Evolutionary conservation across 2,113 vertebrate genomes (phyloP).

Genomic region (Epinephelus lanceolatus): DNA sequence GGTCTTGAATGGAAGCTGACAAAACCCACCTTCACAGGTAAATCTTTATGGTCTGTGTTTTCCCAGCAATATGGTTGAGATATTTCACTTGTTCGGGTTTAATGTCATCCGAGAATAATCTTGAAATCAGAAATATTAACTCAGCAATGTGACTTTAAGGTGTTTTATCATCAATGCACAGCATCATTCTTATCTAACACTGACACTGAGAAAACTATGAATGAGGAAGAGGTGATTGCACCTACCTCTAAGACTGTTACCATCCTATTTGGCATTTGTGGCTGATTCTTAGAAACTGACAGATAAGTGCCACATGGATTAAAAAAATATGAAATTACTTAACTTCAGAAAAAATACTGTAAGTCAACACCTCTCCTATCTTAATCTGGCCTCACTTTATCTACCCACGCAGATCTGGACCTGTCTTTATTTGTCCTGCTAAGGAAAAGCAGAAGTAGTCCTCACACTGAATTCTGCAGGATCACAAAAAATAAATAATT

Average conservation of each 20-base stretch:
- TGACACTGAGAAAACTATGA: too few species aligned
- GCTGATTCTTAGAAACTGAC: background rate
- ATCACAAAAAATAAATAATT: background rate
- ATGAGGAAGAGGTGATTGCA: background rate
- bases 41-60: background rate
- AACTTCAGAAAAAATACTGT: background rate
- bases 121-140: background rate
- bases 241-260: background rate
- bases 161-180: slow-evolving; percentile 7
- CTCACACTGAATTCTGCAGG: background rate
- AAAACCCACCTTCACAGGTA: background rate
- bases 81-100: slow-evolving; percentile 6
- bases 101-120: background rate
- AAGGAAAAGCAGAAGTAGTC: background rate
- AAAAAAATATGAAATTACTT: background rate
- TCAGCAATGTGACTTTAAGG: background rate
- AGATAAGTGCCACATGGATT: too few species aligned
- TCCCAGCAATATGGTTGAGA: background rate
- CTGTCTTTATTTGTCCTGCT: background rate
- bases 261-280: background rate
- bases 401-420: background rate
- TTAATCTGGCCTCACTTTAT: background rate
- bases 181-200: background rate
- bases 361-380: background rate
- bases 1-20: background rate